Base-by-base conservation (phyloP, 1,140 invertebrate species). In the Achroia grisella region DNA sequence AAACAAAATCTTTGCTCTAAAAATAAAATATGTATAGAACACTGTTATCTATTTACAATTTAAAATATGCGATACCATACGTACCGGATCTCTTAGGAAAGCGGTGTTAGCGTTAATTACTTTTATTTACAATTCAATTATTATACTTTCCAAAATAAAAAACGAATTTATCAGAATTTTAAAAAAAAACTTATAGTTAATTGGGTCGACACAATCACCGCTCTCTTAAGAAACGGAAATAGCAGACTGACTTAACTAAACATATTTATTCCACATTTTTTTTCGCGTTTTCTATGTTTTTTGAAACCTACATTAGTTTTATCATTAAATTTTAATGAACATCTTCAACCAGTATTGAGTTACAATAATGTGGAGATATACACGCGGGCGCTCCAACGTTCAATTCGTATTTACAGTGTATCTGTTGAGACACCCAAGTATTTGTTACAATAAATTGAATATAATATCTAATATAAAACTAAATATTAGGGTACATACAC, bases 41-140 rank as follows among this genome's bases (percentile, higher is more conserved):
- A 79, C 64, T 64, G 65, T 71, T 57, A 65, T 53, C 60, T 78
- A 78, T 81, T 78, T 81, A 81, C 77, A 81, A 66, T 66, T 65
- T 71, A 71, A 71, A 72, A 73, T 77, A 73, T 67, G 72, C 56
- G 75, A 74, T 79, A 79, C n/a, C 71, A 69, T 56, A 70, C 62
- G 61, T 67, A 67, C 62, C 66, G 55, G 41, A 10, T 50, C 49
- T 56, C 41, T 39, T 41, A 31, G 48, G 36, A 40, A 50, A 54
- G 62, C 67, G 43, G 23, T 49, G 39, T 32, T 28, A 43, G 44
- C 41, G 15, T 29, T 11, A 31, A 37, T 15, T 13, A 37, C 44
- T 34, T 56, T 52, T 77, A 78, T 77, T 40, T 82, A 77, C 71
- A 79, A 67, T 73, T 70, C 74, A 10, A 10, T 39, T 46, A 44